phyloP scores from a whole-genome alignment of 1,140 invertebrate species.

The Pantala flavescens region DNA sequence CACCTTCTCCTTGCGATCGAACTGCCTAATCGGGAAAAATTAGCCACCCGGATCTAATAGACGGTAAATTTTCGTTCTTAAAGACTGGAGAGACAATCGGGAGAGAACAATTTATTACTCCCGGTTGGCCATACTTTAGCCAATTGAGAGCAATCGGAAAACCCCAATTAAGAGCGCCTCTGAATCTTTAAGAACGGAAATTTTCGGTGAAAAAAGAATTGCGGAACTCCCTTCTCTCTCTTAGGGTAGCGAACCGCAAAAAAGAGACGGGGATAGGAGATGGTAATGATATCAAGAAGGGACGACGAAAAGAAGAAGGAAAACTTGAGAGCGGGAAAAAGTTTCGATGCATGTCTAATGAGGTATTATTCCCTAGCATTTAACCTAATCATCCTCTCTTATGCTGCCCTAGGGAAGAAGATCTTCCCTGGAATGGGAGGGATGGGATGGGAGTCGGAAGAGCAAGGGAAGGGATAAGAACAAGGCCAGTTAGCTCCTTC shows the following conservation, averaged over 20 bases:
- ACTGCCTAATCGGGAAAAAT: too few relatives aligned
- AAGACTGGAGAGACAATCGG: too few relatives aligned
- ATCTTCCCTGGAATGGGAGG: background rate
- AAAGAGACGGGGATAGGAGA: background rate
- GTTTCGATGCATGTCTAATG: conserved; percentile 17
- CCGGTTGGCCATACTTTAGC: too few relatives aligned
- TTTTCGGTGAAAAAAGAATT: too few relatives aligned
- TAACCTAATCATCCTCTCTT: conserved; percentile 16
- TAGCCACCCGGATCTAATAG: too few relatives aligned
- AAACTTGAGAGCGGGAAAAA: conserved; percentile 5
- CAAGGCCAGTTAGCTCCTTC: background rate
- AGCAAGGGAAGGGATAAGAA: background rate
- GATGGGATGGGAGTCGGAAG: background rate
- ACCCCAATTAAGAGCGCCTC: too few relatives aligned
- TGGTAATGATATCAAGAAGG: background rate
- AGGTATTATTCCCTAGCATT: conserved; percentile 17
- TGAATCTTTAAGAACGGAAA: too few relatives aligned
- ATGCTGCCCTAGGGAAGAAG: background rate
- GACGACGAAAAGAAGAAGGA: background rate
- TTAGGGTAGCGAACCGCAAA: background rate
- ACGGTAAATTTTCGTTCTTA: too few relatives aligned
- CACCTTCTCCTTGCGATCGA: too few relatives aligned
- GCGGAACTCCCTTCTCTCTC: too few relatives aligned
- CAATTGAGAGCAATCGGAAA: too few relatives aligned
- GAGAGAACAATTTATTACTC: too few relatives aligned